Base-by-base conservation (phyloP, 2,888 invertebrate genomes). In the Ptilodon capucinus region DNA sequence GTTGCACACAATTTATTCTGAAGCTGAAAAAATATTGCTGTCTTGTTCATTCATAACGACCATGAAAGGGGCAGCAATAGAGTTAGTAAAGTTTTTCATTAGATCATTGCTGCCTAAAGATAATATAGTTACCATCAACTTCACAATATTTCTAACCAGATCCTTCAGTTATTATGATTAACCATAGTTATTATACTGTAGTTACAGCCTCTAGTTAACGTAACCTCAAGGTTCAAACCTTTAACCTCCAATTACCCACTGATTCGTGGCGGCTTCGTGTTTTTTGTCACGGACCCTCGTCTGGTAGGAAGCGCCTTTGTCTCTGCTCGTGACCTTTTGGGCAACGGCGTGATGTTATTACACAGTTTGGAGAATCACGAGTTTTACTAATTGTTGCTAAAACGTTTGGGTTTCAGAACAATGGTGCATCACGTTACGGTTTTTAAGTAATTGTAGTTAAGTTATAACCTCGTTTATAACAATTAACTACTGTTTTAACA, bases 191-290 rank as follows among this genome's bases (percentile, higher is more conserved):
- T n/a, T n/a, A n/a, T 4, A 28, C 0, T 5, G 4, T n/a, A 28
- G n/a, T 28, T 28, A 28, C n/a, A 28, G n/a, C n/a, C 11, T 11
- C n/a, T n/a, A n/a, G n/a, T 38, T 38, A 19, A 17, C 23, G 13
- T 9, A 39, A 25, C 13, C 38, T 25, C 25, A 25, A 40, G 25
- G 7, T 25, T 16, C 4, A 8, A 40, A 23, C 40, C 14, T 40
- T 16, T 25, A 11, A 25, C 40, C 40, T 40, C 40, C 40, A 7
- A 40, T 3, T 50, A 57, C 50, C 42, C 50, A 53, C 25, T 25
- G 25, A 40, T 44, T 53, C 49, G 49, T 61, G 62, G 59, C 36
- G 46, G 42, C 40, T 30, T 50, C 57, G 49, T 50, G 49, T 44
- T 44, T 47, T 57, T 48, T 62, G 58, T 60, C 48, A 48, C 44